Base-by-base conservation (phyloP, 2,888 invertebrate genomes). In the Mesochorus sp. region DNA sequence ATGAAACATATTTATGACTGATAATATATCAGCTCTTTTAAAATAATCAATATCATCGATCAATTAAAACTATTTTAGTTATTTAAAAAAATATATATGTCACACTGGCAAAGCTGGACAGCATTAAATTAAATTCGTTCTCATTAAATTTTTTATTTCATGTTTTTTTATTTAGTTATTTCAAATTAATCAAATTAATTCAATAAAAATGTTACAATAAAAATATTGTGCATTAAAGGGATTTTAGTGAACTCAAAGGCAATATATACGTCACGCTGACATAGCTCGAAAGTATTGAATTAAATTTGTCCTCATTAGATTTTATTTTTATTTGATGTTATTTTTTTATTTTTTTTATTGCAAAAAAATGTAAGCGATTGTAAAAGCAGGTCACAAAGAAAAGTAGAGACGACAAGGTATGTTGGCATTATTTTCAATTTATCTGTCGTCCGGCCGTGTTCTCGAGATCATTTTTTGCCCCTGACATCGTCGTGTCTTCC, bases 381-480 rank as follows among this genome's bases (percentile, higher is more conserved):
- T 51, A 49, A 55, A 62, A 49, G 34, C 19, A n/a, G 61, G 39
- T 14, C 42, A 75, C 72, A 49, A 19, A 34, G 59, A 37, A 37
- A 62, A 34, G 51, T 37, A 37, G 31, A 34, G 28, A n/a, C n/a
- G 51, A 39, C 24, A n/a, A 21, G 14, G 55, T 42, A 49, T 39
- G 34, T 37, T 70, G 76, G 72, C 80, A 82, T 83, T 83, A 83
- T 86, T 83, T 82, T 84, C 83, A 80, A 85, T 86, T 82, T 82
- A 83, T 85, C 81, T 76, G 62, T 68, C 53, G 72, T 55, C 68
- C 76, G 80, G 26, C n/a, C 26, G 37, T 59, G 47, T 37, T 37
- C 59, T 59, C 37, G n/a, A 17, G 6, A 47, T 37, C 19, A 12
- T 37, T 37, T 49, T 34, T 37, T 49, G n/a, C 84, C 80, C 79